Evolutionary conservation across 2,113 vertebrate genomes (phyloP), one percentile per base, ranked within the genome.

Genomic region (Neolamprologus falcicula): DNA sequence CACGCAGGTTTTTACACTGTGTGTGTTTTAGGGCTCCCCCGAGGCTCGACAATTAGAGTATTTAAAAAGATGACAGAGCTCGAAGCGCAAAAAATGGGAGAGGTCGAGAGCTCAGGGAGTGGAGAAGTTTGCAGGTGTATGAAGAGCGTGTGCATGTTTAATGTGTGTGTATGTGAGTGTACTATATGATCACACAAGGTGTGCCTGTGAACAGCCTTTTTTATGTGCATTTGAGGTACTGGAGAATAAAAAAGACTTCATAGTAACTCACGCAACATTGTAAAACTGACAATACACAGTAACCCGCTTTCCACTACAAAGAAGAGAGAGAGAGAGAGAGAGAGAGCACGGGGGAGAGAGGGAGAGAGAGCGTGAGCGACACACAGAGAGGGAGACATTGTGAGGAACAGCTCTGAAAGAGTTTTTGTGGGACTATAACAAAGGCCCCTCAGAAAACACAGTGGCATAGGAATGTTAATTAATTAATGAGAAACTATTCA

Each of bases 401-500:
- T 92, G 94, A 93, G 91, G 94, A 95, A 90, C 83, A 47, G 90
- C 93, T 92, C 92, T 95, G 91, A 95, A 95, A 94, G 94, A 95
- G 82, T 78, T 96, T 96, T 95, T 94, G 94, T 94, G 87, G 93
- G 91, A 82, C 83, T 88, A 61, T 95, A 95, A 96, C 95, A 96
- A 96, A 96, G 94, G 83, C 81, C 92, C 93, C 94, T 95, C 95
- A 95, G 93, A 96, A 95, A 95, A 96, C 95, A 95, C 88, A 93
- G 90, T 92, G 91, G 92, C 94, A 92, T 88, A 95, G 95, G 95
- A 97, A 97, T 96, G 94, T 96, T 96, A 96, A 97, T 96, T 95
- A 97, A 96, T 96, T 95, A 96, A 96, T 96, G 96, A 95, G 94
- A 91, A 94, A 96, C 94, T 93, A 95, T 95, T 95, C 94, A 94